A percentile compares a stretch with the other conserved stretches of the same genome.
These are phyloP conservation scores for Lepidochrysops patricia DNA, from an alignment of 2,888 invertebrate genomes.

Conservation along the genomic window DNA sequence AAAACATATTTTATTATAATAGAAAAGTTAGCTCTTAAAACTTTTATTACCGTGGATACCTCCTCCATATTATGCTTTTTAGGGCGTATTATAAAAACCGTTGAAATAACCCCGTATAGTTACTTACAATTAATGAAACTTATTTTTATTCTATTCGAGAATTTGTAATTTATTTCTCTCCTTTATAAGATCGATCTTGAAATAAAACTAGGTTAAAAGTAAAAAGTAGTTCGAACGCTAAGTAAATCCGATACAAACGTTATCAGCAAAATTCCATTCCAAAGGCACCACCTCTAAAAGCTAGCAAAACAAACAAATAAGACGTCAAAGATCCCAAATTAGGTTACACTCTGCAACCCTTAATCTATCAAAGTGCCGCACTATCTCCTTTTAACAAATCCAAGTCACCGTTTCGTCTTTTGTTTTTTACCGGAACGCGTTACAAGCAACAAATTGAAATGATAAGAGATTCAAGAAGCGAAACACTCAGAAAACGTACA, in stretches of 20 bases:
- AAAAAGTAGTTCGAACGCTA: neutral
- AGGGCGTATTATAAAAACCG: neutral
- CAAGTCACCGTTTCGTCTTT: constrained; percentile 4
- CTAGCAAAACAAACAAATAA: neutral
- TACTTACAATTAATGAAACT: too few species aligned
- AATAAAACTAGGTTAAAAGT: neutral
- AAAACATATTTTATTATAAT: neutral
- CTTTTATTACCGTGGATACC: neutral
- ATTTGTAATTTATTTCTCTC: neutral
- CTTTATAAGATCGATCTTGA: neutral
- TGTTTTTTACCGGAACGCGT: constrained; percentile 4
- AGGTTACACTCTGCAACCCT: neutral
- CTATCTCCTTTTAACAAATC: neutral
- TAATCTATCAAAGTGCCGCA: constrained; percentile 1
- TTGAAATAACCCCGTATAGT: neutral
- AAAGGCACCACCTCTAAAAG: neutral
- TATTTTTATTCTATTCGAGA: too few species aligned
- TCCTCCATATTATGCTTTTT: neutral
- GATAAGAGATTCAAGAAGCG: constrained; percentile 11
- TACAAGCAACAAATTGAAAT: constrained; percentile 11
- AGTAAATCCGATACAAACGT: neutral
- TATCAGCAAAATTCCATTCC: neutral
- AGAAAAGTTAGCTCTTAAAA: neutral
- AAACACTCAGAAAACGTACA: constrained; percentile 17
- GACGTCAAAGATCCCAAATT: neutral